phyloP scores from a whole-genome alignment of 2,888 invertebrate genomes.

The Alloplasta piceator region DNA sequence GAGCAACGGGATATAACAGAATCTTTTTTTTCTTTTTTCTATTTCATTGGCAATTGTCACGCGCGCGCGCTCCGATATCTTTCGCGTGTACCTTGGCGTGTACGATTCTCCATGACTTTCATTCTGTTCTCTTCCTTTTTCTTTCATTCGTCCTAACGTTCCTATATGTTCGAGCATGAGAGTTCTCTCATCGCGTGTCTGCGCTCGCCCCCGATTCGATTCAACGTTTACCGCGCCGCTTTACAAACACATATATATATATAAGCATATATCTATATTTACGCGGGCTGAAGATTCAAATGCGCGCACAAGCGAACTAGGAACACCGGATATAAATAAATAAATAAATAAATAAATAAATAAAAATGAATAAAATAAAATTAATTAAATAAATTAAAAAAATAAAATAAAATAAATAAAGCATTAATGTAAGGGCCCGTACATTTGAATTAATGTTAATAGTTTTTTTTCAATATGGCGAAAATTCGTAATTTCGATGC shows the following conservation, averaged over 20 bases:
- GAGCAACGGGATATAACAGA: slow-evolving; percentile 45
- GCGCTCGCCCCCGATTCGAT: slow-evolving; percentile 20
- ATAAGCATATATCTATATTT: neutral
- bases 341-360: no score
- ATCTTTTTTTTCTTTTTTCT: slow-evolving; percentile 7
- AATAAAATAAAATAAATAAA: no score
- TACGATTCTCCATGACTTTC: slow-evolving; percentile 8
- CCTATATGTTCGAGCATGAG: neutral
- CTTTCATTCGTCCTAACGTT: neutral
- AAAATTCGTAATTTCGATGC: no score
- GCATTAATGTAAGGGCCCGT: no score
- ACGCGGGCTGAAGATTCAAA: slow-evolving; percentile 44
- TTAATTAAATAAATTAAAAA: no score
- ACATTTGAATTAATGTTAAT: no score
- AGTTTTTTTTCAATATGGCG: no score
- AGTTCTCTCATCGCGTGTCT: slow-evolving; percentile 47
- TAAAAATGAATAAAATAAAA: no score
- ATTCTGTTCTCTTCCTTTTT: slow-evolving; percentile 2
- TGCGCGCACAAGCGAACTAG: slow-evolving; percentile 44
- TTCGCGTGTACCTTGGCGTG: slow-evolving; percentile 28
- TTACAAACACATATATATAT: neutral
- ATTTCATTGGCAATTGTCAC: slow-evolving; percentile 37
- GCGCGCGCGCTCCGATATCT: neutral
- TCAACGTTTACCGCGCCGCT: slow-evolving; percentile 20
- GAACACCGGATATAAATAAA: no score